A percentile compares a stretch with the other conserved stretches of the same genome.
phyloP scores from a whole-genome alignment of 2,797 vertebrate genomes.

The Trachurus trachurus region DNA sequence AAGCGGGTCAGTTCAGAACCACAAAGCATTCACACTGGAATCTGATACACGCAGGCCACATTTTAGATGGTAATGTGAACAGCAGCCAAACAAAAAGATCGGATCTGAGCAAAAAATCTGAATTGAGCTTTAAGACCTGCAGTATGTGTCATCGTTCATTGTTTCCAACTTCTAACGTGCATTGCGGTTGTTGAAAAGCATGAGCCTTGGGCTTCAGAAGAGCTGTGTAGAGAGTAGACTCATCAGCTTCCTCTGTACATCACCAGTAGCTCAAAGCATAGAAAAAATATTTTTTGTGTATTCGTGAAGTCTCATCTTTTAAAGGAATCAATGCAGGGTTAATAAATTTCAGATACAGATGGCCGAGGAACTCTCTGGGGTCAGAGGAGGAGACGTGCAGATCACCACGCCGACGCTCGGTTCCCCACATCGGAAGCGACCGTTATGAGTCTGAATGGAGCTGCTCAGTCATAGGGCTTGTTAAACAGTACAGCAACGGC shows the following conservation, averaged over 20 bases:
- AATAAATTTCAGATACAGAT: conserved; percentile 25
- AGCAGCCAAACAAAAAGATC: too few relatives aligned
- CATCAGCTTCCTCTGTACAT: conserved; percentile 24
- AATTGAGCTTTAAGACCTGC: too few relatives aligned
- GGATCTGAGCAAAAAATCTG: too few relatives aligned
- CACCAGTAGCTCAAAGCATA: not conserved
- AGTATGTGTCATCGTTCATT: not conserved
- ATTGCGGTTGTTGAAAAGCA: conserved; percentile 14
- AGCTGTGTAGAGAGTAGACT: not conserved
- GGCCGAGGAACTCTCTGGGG: conserved; percentile 7
- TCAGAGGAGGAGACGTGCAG: conserved; percentile 15
- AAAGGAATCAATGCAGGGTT: conserved; percentile 14
- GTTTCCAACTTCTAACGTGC: conserved; percentile 8
- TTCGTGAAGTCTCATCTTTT: conserved; percentile 10
- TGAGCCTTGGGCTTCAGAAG: conserved; percentile 13
- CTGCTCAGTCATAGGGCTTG: conserved; percentile 12
- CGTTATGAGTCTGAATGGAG: conserved; percentile 23
- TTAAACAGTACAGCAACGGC: conserved; percentile 27
- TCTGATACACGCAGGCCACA: too few relatives aligned
- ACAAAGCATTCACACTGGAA: too few relatives aligned
- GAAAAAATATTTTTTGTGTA: conserved; percentile 28
- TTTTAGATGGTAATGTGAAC: too few relatives aligned
- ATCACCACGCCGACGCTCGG: not conserved
- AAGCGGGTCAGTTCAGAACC: too few relatives aligned
- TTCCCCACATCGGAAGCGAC: conserved; percentile 45